Base-by-base conservation (phyloP, 2,888 invertebrate species). In the Cryptosula pallasiana region DNA sequence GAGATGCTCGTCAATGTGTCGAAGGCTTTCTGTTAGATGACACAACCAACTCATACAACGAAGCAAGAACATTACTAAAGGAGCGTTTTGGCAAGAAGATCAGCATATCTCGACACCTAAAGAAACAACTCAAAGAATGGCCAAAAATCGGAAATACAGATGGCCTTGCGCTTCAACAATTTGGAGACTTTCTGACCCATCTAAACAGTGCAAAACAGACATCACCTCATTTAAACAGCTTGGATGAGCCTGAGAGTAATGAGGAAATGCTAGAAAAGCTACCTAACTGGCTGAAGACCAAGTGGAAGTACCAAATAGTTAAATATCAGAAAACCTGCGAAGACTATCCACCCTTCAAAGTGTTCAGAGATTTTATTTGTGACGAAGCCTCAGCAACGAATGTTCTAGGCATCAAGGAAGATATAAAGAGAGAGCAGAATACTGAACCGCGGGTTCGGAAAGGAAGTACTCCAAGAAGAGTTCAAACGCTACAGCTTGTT, bases 161-260 rank as follows among this genome's bases (percentile, higher is more conserved):
- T 55, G 55, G 55, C 25, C 55, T 55, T 25, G 55, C 55, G 25
- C 55, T 55, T 55, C 55, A 55, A 55, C 55, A 55, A 55, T 55
- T 55, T 55, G 55, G 23, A 16, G 55, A 55, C 23, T 55, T 55
- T 55, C 23, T 55, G 23, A 55, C 55, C 23, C 55, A 55, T 55
- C 55, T 16, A 16, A 55, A 55, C 55, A 55, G 55, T 55, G 55
- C 55, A n/a, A 55, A 55, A n/a, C 9, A n/a, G 23, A 23, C 55
- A 16, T 55, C 55, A 55, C 55, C 55, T 23, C 55, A 55, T 55
- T 25, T 55, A 55, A 55, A 55, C 55, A 55, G 55, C 23, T n/a
- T 55, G 55, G 55, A 55, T 55, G 55, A 55, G 25, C 55, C 55
- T 3, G 55, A 55, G n/a, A n/a, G n/a, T n/a, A n/a, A n/a, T n/a